Evolutionary conservation across 2,888 invertebrate species (phyloP), one percentile per base, ranked within the genome.

Genomic region (Drosophila emarginata): DNA sequence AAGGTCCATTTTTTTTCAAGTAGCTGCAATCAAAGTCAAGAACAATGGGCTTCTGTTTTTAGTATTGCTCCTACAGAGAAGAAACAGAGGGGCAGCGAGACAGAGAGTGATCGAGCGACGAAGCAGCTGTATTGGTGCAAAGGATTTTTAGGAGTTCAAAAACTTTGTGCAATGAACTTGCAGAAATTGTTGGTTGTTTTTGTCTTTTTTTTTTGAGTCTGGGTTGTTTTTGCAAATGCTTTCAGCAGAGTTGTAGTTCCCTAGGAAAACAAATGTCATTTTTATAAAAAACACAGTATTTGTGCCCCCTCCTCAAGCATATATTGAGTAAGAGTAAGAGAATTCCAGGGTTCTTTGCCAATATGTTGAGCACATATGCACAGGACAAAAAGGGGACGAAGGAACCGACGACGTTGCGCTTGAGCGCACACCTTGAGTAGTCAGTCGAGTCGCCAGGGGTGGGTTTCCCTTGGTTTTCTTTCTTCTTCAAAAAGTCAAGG

Each of bases 361-460:
- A 81, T 73, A 69, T 79, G 77, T 58, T 70, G 69, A 77, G 73
- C 85, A 75, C 73, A 87, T 82, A 84, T 78, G 66, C 79, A 62
- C 58, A 67, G 78, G 64, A 79, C 75, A 15, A 57, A 50, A 60
- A 45, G 60, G 72, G 64, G 67, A 72, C 66, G 72, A 65, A 50
- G 39, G 36, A 54, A 62, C 37, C 72, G 60, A 63, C 32, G 32
- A 12, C 18, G 68, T 82, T 79, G 79, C 79, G 85, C 87, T 67
- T 85, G 86, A 78, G 79, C 79, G 87, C 85, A 87, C 87, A 81
- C 83, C 85, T 83, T 83, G 79, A 79, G 72, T 39, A 79, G 72
- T 39, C 37, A 28, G 21, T 54, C 51, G 50, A 12, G 28, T 32
- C 37, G 40, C 61, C 67, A 70, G 77, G 81, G 81, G 85, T 81